phyloP scores from a whole-genome alignment of 2,113 vertebrate species.

The Sorex fumeus region DNA sequence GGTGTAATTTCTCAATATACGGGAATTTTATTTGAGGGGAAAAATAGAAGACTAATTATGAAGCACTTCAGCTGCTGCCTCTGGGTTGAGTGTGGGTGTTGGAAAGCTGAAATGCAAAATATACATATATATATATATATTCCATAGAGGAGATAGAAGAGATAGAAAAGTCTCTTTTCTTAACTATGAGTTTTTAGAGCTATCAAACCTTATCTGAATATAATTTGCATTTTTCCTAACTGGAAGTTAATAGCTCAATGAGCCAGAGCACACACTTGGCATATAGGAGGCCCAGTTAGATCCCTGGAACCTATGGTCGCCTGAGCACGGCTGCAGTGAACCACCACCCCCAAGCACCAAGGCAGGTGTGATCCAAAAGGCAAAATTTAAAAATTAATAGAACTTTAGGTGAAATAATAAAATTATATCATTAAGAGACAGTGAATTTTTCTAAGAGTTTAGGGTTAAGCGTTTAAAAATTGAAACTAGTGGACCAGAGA shows the following conservation, averaged over 20 bases:
- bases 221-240: constrained; percentile 14
- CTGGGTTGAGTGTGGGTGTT: constrained; percentile 3
- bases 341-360: too few species aligned
- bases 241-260: too few species aligned
- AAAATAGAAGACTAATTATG: constrained; percentile 53
- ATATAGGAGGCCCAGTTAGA: too few species aligned
- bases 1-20: not conserved
- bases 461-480: constrained; percentile 9
- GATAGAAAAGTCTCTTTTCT: constrained; percentile 34
- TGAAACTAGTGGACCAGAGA: not conserved
- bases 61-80: constrained; percentile 36
- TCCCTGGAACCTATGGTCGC: too few species aligned
- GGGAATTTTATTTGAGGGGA: constrained; percentile 53
- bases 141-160: not conserved
- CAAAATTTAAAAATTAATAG: not conserved
- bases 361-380: too few species aligned
- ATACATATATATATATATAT: constrained; percentile 8
- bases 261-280: too few species aligned
- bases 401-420: constrained; percentile 50
- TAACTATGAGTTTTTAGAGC: not conserved
- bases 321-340: too few species aligned
- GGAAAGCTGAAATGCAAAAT: not conserved
- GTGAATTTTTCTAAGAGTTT: constrained; percentile 28
- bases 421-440: constrained; percentile 9
- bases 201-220: constrained; percentile 13